Evolutionary conservation across 2,888 invertebrate species (phyloP), one percentile per base, ranked within the genome.

Genomic region (Uropetala carovei): DNA sequence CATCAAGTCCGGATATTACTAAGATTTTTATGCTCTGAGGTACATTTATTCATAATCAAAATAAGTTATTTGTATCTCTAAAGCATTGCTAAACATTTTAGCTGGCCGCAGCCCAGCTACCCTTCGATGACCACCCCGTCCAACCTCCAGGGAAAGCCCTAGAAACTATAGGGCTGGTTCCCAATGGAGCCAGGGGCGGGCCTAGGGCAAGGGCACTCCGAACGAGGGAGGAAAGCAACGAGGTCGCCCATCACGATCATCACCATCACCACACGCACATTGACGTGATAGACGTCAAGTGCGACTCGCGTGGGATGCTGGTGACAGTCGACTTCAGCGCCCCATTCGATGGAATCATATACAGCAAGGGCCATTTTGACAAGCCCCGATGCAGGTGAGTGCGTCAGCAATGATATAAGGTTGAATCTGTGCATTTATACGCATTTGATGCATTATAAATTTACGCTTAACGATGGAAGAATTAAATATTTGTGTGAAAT

Each of bases 371-470:
- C 18, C 96, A 96, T 93, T 96, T 96, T 94, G 96, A 96, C 93
- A 96, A 97, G 94, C 96, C 96, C 18, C 96, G 96, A 93, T 97
- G 97, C 96, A 96, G 96, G 97, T 97, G 94, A 96, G 96, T 95
- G 83, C 58, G n/a, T 14, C 7, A 3, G 58, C 9, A n/a, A 75
- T 18, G n/a, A 16, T 75, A 10, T 92, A 92, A 56, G 16, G 2
- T n/a, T 43, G 4, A 30, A 22, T 18, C 43, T 43, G 1, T 43
- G 58, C 92, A 30, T 92, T 91, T 75, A 92, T 43, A 75, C 92
- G 11, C 75, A 3, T 11, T 75, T 75, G 10, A 22, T 75, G 75
- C 75, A n/a, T 18, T n/a, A 18, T 10, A 75, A 75, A n/a, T 0
- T 16, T 9, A 22, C 75, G 5, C 75, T 16, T 75, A 75, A 11